Percentiles rank a stretch among this genome's conserved stretches.
phyloP scores from a whole-genome alignment of 2,888 invertebrate species.

The Cephonodes hylas region DNA sequence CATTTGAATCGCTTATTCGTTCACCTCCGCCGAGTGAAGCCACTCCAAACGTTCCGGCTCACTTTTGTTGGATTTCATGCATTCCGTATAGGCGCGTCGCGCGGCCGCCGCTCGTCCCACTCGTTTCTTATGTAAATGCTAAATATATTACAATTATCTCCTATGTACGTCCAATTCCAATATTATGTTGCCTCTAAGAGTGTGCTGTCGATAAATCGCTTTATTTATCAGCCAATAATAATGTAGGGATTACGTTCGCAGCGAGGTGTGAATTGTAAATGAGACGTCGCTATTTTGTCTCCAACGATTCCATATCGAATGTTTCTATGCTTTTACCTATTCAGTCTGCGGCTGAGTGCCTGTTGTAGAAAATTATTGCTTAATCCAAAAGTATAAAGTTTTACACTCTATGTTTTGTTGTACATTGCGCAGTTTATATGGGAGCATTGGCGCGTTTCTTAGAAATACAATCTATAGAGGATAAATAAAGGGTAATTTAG shows the following conservation, averaged over 20 bases:
- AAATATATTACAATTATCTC: slow-evolving; percentile 60
- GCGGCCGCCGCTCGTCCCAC: slow-evolving; percentile 54
- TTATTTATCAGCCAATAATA: slow-evolving; percentile 54
- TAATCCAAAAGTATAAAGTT: slow-evolving; percentile 6
- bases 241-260: slow-evolving; percentile 42
- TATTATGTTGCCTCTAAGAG: slow-evolving; percentile 39
- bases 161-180: slow-evolving; percentile 40
- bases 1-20: slow-evolving; percentile 78
- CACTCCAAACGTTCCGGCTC: slow-evolving; percentile 39
- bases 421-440: neutral
- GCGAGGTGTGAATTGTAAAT: slow-evolving; percentile 50
- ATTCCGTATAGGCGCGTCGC: slow-evolving; percentile 51
- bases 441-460: neutral
- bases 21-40: slow-evolving; percentile 45
- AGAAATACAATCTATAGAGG: neutral
- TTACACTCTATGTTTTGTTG: neutral
- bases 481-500: neutral
- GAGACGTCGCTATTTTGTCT: slow-evolving; percentile 44
- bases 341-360: neutral
- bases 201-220: slow-evolving; percentile 54
- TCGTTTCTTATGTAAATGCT: slow-evolving; percentile 58
- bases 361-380: slow-evolving; percentile 10
- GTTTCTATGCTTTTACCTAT: slow-evolving; percentile 11
- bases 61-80: slow-evolving; percentile 64
- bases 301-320: slow-evolving; percentile 21